Percentiles rank a stretch among this genome's conserved stretches.
These are phyloP conservation scores for Heliconius sara DNA, from an alignment of 2,888 invertebrate species.

Conservation along the genomic window DNA sequence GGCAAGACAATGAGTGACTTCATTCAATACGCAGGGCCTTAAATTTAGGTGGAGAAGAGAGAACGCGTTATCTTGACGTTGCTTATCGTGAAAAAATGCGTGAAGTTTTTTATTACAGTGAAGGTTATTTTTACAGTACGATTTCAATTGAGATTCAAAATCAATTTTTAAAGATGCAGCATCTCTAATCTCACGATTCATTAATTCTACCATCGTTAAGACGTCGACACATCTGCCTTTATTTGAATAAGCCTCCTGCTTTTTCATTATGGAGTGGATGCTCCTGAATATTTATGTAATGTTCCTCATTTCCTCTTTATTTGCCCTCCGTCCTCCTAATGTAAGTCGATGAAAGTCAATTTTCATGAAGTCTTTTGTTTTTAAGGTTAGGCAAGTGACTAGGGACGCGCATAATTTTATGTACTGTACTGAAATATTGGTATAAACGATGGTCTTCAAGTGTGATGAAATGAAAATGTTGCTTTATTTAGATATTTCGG, in stretches of 20 bases:
- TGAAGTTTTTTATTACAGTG: no score
- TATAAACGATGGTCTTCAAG: slow-evolving; percentile 17
- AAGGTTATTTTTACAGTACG: no score
- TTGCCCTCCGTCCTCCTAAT: slow-evolving; percentile 41
- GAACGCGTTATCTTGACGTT: no score
- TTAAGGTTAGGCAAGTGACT: slow-evolving; percentile 48
- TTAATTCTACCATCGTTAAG: slow-evolving; percentile 55
- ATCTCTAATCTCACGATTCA: slow-evolving; percentile 54
- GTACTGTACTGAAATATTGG: slow-evolving; percentile 31
- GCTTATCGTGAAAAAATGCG: no score
- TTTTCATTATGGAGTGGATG: slow-evolving; percentile 68
- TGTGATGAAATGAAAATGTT: slow-evolving; percentile 22
- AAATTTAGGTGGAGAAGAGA: no score
- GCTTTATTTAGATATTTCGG: not conserved
- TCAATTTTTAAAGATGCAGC: not conserved
- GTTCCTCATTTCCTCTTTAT: slow-evolving; percentile 58
- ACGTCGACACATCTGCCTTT: slow-evolving; percentile 51
- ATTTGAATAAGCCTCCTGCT: slow-evolving; percentile 63
- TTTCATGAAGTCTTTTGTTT: slow-evolving; percentile 54
- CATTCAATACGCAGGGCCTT: no score
- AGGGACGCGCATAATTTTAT: slow-evolving; percentile 48
- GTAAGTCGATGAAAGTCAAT: slow-evolving; percentile 55
- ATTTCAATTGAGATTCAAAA: not conserved
- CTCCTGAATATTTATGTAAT: slow-evolving; percentile 68
- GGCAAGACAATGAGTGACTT: no score